Evolutionary conservation across 2,113 vertebrate species (phyloP).

Genomic region (Chloebia gouldiae): DNA sequence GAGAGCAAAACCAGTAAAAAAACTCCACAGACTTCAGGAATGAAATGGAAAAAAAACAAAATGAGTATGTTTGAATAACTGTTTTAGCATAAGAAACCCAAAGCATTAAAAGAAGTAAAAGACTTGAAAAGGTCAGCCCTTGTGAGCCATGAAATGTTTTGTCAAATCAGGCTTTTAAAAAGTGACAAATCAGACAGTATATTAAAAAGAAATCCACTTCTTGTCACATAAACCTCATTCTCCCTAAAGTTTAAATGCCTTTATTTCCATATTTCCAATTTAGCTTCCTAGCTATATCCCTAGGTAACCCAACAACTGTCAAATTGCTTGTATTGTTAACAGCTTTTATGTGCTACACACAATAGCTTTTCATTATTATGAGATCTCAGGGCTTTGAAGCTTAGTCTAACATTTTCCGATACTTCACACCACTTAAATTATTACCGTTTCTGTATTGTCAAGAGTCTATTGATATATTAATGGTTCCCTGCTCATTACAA

Average conservation of each 20-base stretch:
- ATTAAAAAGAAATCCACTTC: background rate
- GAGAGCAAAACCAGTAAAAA: background rate
- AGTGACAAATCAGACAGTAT: background rate
- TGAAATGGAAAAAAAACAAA: background rate
- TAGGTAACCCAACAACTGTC: background rate
- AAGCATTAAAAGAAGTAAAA: background rate
- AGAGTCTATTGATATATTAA: background rate
- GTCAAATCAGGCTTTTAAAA: background rate
- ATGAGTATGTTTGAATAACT: background rate
- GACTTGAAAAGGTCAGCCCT: background rate
- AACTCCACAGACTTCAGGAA: background rate
- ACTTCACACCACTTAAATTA: background rate
- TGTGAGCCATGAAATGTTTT: background rate
- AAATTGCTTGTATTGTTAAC: background rate
- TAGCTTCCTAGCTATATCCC: background rate
- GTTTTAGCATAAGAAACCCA: background rate
- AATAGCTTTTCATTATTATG: slow-evolving; percentile 12
- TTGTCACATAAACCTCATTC: slow-evolving; percentile 1
- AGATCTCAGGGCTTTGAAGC: background rate
- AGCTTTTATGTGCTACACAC: background rate
- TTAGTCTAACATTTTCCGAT: background rate
- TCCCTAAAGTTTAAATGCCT: background rate
- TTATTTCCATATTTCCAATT: slow-evolving; percentile 37
- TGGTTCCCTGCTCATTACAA: background rate
- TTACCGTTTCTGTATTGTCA: background rate